A percentile compares a stretch with the other conserved stretches of the same genome.
Conservation (phyloP, 2,113 vertebrate species). For the Chinchilla lanigera region DNA sequence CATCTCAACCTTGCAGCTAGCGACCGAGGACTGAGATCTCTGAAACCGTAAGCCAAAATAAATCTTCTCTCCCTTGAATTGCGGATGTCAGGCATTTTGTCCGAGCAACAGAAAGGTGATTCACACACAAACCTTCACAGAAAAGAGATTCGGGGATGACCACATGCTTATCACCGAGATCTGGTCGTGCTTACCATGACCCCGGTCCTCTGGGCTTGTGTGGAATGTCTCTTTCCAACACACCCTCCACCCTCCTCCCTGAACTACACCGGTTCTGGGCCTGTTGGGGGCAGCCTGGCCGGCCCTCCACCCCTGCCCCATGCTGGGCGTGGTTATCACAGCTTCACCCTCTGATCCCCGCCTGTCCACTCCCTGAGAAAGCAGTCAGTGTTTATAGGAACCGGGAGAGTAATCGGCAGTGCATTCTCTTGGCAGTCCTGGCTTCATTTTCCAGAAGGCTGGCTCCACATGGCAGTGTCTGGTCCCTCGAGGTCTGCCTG, state of each 20-base stretch:
- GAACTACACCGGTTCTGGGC: not conserved
- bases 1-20: not conserved
- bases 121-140: not conserved
- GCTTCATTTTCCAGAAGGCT: not conserved
- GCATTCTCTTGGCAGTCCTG: not conserved
- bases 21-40: not conserved
- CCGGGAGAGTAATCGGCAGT: not conserved
- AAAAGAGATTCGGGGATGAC: not conserved
- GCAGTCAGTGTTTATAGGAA: not conserved
- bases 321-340: not conserved
- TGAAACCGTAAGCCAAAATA: not conserved
- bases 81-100: not conserved
- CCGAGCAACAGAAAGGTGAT: not conserved
- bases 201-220: not conserved
- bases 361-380: not conserved
- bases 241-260: not conserved
- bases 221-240: not conserved
- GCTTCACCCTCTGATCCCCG: not conserved
- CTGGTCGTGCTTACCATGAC: not conserved
- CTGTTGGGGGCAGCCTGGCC: not conserved
- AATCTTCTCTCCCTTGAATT: not conserved
- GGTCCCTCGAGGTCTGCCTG: not conserved
- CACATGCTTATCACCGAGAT: not conserved
- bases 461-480: not conserved
- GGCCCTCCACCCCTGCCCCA: not conserved